Conservation (phyloP, 2,113 vertebrate species). For the Trachemys scripta region DNA sequence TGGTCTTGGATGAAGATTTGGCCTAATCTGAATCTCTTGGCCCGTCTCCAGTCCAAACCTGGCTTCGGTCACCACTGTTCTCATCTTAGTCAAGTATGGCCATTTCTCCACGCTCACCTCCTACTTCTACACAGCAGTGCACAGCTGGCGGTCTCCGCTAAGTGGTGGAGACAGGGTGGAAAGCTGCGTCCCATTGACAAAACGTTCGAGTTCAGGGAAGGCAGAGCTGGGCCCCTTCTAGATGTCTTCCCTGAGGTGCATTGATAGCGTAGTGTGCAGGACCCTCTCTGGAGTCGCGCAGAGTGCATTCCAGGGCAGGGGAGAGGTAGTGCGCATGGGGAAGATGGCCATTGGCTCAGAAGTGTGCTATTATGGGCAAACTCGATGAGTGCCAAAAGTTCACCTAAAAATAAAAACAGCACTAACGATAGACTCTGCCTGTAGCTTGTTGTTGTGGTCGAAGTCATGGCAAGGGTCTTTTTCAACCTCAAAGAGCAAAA, state of each 20-base stretch:
- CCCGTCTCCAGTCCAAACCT: neutral
- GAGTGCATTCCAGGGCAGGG: neutral
- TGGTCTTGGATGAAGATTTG: neutral
- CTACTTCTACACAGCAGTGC: neutral
- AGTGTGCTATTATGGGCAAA: neutral
- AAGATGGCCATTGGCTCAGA: neutral
- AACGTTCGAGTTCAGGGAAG: neutral
- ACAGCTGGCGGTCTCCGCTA: neutral
- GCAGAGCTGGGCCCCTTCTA: neutral
- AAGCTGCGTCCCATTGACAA: neutral
- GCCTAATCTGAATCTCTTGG: neutral
- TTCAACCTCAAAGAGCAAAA: neutral
- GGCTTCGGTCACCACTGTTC: neutral
- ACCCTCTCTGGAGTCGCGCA: neutral
- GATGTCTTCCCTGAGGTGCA: neutral
- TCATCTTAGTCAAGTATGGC: neutral
- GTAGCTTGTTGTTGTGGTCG: rapidly evolving
- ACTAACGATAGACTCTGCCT: rapidly evolving
- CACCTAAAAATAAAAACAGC: neutral
- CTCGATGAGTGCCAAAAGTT: neutral
- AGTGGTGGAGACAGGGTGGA: neutral
- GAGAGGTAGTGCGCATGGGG: neutral
- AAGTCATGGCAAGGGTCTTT: rapidly evolving
- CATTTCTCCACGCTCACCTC: neutral
- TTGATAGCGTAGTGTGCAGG: neutral